A percentile compares a stretch with the other conserved stretches of the same genome.
These are phyloP conservation scores for Chaetura pelagica DNA, from an alignment of 2,113 vertebrate species.

Conservation along the genomic window DNA sequence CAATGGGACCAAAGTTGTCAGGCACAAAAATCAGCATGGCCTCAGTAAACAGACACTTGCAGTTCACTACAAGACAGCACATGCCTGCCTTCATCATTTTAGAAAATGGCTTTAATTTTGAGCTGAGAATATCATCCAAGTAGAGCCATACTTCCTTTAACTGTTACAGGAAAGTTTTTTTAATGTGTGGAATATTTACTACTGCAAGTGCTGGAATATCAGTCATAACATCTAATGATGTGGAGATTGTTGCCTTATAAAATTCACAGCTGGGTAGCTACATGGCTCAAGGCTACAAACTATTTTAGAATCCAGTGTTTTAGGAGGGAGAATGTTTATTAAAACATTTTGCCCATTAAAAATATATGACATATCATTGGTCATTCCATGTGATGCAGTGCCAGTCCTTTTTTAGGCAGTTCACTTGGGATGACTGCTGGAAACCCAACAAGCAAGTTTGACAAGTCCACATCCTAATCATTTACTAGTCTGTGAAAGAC, in stretches of 20 bases:
- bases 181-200: constrained; percentile 54
- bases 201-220: constrained; percentile 56
- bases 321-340: constrained; percentile 81
- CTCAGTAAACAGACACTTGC: neutral
- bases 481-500: constrained; percentile 55
- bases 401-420: constrained; percentile 74
- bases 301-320: constrained; percentile 79
- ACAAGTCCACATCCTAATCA: constrained; percentile 59
- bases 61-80: neutral
- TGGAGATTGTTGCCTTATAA: constrained; percentile 82
- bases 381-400: constrained; percentile 81
- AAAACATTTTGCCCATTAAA: constrained; percentile 84
- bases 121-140: constrained; percentile 15
- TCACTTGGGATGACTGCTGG: constrained; percentile 72
- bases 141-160: constrained; percentile 32
- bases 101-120: neutral
- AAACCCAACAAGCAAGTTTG: constrained; percentile 71
- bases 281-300: constrained; percentile 84
- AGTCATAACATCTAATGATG: constrained; percentile 82
- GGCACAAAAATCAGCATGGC: neutral
- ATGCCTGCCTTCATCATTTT: neutral
- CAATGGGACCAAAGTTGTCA: neutral
- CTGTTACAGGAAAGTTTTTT: constrained; percentile 71
- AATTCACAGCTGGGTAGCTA: constrained; percentile 86
- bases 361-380: constrained; percentile 81